Base-by-base conservation (phyloP, 2,113 vertebrate genomes). In the Siphamia tubifer region DNA sequence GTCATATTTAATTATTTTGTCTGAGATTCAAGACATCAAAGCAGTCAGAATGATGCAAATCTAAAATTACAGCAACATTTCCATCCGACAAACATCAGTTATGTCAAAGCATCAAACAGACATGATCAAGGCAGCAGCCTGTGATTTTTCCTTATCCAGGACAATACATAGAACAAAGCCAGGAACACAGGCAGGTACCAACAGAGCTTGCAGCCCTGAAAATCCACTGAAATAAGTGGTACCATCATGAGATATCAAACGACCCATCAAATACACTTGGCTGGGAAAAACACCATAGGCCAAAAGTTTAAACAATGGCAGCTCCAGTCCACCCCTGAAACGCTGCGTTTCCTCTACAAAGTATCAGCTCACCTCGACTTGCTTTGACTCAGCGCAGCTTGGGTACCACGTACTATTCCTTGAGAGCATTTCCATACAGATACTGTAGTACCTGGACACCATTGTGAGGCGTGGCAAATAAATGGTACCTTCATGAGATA, bases 181-280 rank as follows among this genome's bases (percentile, higher is more conserved):
- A 68, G 61, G 62, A 80, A 74, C 34, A 34, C 38, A 45, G 52
- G 27, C 38, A 45, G 52, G 27, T 69, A 38, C 32, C 38, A 11
- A 53, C 48, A 13, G 39, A 62, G 63, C 11, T 40, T 42, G 19
- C 6, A 23, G 43, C 27, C 43, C 57, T 52, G 45, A 40, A 84
- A 75, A 61, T 35, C 64, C 63, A 39, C 76, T 79, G 77, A 88
- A 93, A 92, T 88, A 90, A 92, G 92, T 92, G 91, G 90, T 91
- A 93, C 90, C 91, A 77, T 91, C 82, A 86, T 85, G 87, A 88
- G 75, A 88, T 89, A 86, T 91, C 71, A 88, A 85, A 85, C 90
- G 89, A 91, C 56, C 85, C 86, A 91, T 92, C 92, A 93, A 93
- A 92, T 91, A 92, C 92, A 92, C 91, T 91, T 91, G 90, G 90